These are phyloP conservation scores for Aromia moschata DNA, from an alignment of 2,888 invertebrate species.

Conservation along the genomic window DNA sequence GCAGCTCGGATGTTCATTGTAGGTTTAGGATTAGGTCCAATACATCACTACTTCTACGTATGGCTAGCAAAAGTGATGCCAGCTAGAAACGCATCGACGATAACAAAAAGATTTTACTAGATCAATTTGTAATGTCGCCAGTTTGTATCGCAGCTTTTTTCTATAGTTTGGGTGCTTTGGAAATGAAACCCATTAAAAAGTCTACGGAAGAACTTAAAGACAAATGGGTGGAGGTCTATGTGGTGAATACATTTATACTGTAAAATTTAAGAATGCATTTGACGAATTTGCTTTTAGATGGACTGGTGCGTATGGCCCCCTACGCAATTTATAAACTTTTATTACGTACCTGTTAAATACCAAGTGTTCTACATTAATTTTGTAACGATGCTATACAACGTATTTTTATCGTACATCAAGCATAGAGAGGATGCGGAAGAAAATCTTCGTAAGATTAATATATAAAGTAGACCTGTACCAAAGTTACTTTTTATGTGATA, in stretches of 20 bases:
- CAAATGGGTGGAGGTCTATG: conserved; percentile 75
- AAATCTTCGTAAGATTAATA: neutral
- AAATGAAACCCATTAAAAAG: conserved; percentile 69
- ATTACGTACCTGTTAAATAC: conserved; percentile 80
- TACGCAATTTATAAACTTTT: conserved; percentile 89
- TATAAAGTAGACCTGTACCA: neutral
- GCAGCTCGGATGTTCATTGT: conserved; percentile 80
- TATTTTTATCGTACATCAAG: conserved; percentile 89
- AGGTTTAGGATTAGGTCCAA: conserved; percentile 81
- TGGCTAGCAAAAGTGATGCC: conserved; percentile 77
- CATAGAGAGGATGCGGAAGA: conserved; percentile 62
- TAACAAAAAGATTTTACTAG: conserved; percentile 76
- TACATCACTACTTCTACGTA: conserved; percentile 87
- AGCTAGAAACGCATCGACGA: conserved; percentile 66
- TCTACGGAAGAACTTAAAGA: conserved; percentile 70
- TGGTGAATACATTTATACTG: neutral
- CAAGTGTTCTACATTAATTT: conserved; percentile 88
- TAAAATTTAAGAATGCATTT: neutral
- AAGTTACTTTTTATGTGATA: neutral
- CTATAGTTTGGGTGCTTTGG: conserved; percentile 79
- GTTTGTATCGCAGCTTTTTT: conserved; percentile 82
- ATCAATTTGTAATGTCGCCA: conserved; percentile 79
- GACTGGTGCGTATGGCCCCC: conserved; percentile 94
- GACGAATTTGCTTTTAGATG: conserved; percentile 67
- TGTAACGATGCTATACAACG: conserved; percentile 87